These are phyloP conservation scores for Glaucopsyche alexis DNA, from an alignment of 2,888 invertebrate genomes.

Conservation along the genomic window DNA sequence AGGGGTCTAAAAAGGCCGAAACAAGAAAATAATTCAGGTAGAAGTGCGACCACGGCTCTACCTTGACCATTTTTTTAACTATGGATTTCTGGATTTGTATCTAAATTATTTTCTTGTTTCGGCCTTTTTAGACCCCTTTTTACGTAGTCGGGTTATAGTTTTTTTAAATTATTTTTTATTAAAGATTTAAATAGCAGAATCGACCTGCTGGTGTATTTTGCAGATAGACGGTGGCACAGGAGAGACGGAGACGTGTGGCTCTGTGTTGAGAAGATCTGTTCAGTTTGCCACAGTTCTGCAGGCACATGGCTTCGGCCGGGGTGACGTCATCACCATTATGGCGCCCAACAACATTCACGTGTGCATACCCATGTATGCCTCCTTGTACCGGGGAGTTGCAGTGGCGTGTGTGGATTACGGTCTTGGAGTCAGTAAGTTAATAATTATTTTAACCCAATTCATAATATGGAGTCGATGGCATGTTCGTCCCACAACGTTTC, in stretches of 20 bases:
- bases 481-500: no score
- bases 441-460: no score
- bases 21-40: no score
- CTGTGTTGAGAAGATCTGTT: conserved; percentile 50
- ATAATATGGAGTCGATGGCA: no score
- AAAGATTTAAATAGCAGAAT: not conserved
- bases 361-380: conserved; percentile 61
- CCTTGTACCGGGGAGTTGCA: conserved; percentile 56
- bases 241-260: conserved; percentile 54
- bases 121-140: no score
- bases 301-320: conserved; percentile 50
- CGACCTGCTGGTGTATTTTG: not conserved
- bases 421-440: conserved; percentile 48
- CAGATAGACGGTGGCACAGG: conserved; percentile 46
- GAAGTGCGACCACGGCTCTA: no score
- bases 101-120: no score
- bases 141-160: no score
- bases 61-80: no score
- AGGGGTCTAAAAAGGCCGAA: no score
- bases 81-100: no score
- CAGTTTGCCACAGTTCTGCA: conserved; percentile 55
- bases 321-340: conserved; percentile 65
- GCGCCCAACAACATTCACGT: conserved; percentile 60
- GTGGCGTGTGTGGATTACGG: conserved; percentile 46
- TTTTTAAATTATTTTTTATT: no score